These are phyloP conservation scores for Myanophis thanlyinensis DNA, from an alignment of 2,113 vertebrate species.

Conservation along the genomic window DNA sequence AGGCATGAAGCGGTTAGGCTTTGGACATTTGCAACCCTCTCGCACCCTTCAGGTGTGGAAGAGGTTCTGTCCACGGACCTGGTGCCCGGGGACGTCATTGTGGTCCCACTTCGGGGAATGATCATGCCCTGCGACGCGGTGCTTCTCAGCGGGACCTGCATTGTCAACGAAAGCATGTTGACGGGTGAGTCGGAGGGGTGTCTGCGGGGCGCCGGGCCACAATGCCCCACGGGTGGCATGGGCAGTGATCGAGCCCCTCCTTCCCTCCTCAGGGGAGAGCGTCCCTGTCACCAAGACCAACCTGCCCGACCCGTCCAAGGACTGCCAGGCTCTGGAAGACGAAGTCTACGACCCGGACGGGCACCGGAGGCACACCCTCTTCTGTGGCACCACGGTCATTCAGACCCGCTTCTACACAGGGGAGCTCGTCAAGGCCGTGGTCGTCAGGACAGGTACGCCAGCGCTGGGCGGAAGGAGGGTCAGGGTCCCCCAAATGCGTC, in stretches of 20 bases:
- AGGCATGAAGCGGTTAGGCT: neutral
- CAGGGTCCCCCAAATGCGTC: neutral
- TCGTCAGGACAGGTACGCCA: slow-evolving; percentile 87
- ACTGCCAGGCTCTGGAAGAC: slow-evolving; percentile 67
- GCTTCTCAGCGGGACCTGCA: slow-evolving; percentile 93
- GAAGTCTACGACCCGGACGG: slow-evolving; percentile 81
- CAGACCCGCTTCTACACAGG: slow-evolving; percentile 97
- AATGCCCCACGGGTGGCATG: accelerated
- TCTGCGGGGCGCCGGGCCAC: neutral
- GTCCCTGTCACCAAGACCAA: slow-evolving; percentile 98
- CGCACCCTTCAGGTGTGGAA: slow-evolving; percentile 77
- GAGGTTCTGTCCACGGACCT: slow-evolving; percentile 94
- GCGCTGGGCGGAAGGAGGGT: neutral
- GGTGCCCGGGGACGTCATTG: slow-evolving; percentile 90
- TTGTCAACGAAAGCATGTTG: slow-evolving; percentile 99
- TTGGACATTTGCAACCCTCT: neutral
- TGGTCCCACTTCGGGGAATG: slow-evolving; percentile 93
- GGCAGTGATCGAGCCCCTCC: neutral
- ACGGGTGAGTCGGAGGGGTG: slow-evolving; percentile 78
- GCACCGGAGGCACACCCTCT: slow-evolving; percentile 91
- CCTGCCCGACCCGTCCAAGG: slow-evolving; percentile 84
- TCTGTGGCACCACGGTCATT: slow-evolving; percentile 94
- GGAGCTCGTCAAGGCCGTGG: slow-evolving; percentile 92
- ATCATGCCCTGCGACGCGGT: slow-evolving; percentile 97
- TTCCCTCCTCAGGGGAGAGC: slow-evolving; percentile 83